Evolutionary conservation across 2,113 vertebrate genomes (phyloP).

Genomic region (Corvus cornix): DNA sequence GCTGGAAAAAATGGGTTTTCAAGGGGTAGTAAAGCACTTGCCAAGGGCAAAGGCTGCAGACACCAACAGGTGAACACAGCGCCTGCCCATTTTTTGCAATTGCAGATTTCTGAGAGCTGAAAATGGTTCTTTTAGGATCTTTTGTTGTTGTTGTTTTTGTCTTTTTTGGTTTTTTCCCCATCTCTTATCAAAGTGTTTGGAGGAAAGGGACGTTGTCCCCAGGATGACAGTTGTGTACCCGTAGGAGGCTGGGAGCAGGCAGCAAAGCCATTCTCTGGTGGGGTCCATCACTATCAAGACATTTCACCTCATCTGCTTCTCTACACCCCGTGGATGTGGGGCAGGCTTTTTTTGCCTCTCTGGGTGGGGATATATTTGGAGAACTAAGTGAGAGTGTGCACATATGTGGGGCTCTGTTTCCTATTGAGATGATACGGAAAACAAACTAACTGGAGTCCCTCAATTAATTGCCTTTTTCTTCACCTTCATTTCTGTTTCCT

Average conservation of each 20-base stretch:
- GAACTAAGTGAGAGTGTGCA: not conserved
- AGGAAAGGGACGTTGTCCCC: not conserved
- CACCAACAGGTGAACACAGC: not conserved
- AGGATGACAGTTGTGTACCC: not conserved
- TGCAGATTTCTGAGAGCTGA: not conserved
- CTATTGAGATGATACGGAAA: not conserved
- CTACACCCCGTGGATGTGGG: not conserved
- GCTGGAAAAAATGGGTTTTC: not conserved
- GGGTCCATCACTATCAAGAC: not conserved
- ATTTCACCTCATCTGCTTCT: not conserved
- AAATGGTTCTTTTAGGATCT: not conserved
- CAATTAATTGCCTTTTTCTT: not conserved
- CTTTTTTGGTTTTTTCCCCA: rapidly evolving
- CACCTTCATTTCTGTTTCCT: constrained; percentile 29
- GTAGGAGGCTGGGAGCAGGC: not conserved
- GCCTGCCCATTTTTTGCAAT: not conserved
- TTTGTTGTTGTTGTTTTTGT: not conserved
- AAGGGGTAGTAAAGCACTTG: not conserved
- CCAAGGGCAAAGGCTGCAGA: not conserved
- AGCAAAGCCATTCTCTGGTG: not conserved
- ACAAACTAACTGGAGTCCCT: not conserved
- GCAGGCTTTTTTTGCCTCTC: not conserved
- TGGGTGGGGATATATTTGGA: not conserved
- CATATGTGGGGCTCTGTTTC: not conserved
- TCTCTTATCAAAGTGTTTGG: not conserved